These are phyloP conservation scores for Epinotia brunnichana DNA, from an alignment of 2,888 invertebrate genomes.

Conservation along the genomic window DNA sequence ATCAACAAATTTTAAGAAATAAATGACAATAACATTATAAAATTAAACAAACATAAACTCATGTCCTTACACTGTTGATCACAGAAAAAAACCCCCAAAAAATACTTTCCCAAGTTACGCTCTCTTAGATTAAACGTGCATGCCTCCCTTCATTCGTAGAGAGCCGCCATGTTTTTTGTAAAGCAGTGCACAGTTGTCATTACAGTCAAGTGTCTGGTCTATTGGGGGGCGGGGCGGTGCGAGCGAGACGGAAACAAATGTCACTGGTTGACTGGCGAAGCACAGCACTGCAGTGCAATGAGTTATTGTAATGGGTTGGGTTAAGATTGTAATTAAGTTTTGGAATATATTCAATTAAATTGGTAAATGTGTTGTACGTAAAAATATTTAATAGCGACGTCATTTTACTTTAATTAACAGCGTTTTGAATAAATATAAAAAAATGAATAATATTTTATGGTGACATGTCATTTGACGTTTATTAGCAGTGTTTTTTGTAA, in stretches of 20 bases:
- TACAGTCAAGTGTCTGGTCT: slow-evolving; percentile 45
- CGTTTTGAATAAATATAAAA: too few relatives aligned
- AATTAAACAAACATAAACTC: too few relatives aligned
- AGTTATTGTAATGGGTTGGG: slow-evolving; percentile 11
- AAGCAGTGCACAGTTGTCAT: slow-evolving; percentile 71
- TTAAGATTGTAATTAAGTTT: slow-evolving; percentile 15
- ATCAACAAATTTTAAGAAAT: too few relatives aligned
- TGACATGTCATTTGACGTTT: too few relatives aligned
- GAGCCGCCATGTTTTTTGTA: slow-evolving; percentile 80
- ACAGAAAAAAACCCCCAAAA: background rate
- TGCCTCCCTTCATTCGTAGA: slow-evolving; percentile 50
- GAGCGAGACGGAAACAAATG: slow-evolving; percentile 44
- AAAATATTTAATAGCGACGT: too few relatives aligned
- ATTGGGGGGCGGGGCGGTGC: slow-evolving; percentile 65
- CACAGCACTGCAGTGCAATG: background rate
- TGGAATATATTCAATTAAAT: background rate
- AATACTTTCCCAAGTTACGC: background rate
- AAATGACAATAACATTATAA: too few relatives aligned
- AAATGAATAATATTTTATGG: too few relatives aligned
- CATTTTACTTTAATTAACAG: too few relatives aligned
- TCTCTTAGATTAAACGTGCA: slow-evolving; percentile 39
- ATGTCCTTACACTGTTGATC: too few relatives aligned
- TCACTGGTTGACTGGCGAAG: slow-evolving; percentile 31
- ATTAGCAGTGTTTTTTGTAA: too few relatives aligned
- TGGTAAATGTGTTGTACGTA: too few relatives aligned